Conservation (phyloP, 2,113 vertebrate species). For the Prunella fulvescens region DNA sequence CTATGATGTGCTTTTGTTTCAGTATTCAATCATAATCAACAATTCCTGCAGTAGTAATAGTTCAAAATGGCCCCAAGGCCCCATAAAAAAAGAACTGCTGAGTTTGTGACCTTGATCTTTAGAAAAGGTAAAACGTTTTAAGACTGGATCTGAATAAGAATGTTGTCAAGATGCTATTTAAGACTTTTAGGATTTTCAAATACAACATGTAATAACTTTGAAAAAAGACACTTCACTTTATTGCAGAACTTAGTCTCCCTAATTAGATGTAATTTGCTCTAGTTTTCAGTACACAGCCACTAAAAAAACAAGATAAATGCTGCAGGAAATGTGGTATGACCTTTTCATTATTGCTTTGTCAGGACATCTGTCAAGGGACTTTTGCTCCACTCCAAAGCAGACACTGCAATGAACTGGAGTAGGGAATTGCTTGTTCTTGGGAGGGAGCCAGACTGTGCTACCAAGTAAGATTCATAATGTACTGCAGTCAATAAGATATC, state of each 20-base stretch:
- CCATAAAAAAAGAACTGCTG: constrained; percentile 55
- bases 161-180: neutral
- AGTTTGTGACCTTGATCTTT: constrained; percentile 70
- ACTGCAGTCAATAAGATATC: neutral
- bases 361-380: constrained; percentile 44
- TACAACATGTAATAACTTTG: neutral
- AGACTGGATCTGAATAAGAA: constrained; percentile 34
- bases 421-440: neutral
- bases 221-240: neutral
- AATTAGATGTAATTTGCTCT: constrained; percentile 51
- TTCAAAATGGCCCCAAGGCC: constrained; percentile 54
- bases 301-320: constrained; percentile 51
- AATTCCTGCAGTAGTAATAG: constrained; percentile 47
- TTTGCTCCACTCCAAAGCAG: neutral
- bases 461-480: neutral
- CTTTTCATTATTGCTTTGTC: constrained; percentile 66
- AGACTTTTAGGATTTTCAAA: neutral
- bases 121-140: constrained; percentile 49
- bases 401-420: neutral
- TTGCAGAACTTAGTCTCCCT: constrained; percentile 16
- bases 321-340: constrained; percentile 22
- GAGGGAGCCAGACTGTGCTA: neutral
- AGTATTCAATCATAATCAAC: constrained; percentile 45
- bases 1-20: constrained; percentile 26
- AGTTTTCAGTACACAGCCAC: constrained; percentile 17